Evolutionary conservation across 1,140 invertebrate genomes (phyloP), one percentile per base, ranked within the genome.

Genomic region (Brachionus rubens): DNA sequence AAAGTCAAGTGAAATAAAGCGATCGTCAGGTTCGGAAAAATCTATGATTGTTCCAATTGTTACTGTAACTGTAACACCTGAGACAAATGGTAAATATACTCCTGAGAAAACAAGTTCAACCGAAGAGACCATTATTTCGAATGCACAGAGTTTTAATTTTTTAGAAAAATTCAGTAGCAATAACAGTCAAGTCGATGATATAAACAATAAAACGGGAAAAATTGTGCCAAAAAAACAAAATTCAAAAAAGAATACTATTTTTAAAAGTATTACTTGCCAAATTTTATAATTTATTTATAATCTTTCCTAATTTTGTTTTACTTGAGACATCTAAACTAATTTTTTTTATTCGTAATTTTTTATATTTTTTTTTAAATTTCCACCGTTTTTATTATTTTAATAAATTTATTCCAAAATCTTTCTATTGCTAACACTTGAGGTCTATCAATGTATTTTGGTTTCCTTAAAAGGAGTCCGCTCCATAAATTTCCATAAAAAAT

Each of bases 231-330:
- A 59, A 59, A 59, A 59, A 59, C 54, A 59, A 19, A 26, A 33
- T 3, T 14, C 19, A 26, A 59, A 59, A 36, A 59, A 59, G 7
- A 41, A 12, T 10, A 30, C 28, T 19, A 59, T 59, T 21, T 33
- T 59, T 9, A 59, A 59, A 33, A 59, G 54, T 16, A 59, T 59
- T 59, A 59, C 54, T 16, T 59, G 54, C 28, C 54, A 59, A 59
- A n/a, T 59, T 28, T 28, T 59, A 16, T 59, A 59, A 59, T 33
- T 46, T 4, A 46, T 46, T 46, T 46, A n/a, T n/a, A n/a, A n/a
- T n/a, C n/a, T n/a, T n/a, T n/a, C n/a, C n/a, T n/a, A n/a, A n/a
- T n/a, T n/a, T n/a, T n/a, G n/a, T n/a, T n/a, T n/a, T n/a, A n/a
- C n/a, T n/a, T n/a, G n/a, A n/a, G n/a, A n/a, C n/a, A n/a, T n/a